A percentile compares a stretch with the other conserved stretches of the same genome.
These are phyloP conservation scores for Drosophila subsilvestris DNA, from an alignment of 2,888 invertebrate genomes.

Conservation along the genomic window DNA sequence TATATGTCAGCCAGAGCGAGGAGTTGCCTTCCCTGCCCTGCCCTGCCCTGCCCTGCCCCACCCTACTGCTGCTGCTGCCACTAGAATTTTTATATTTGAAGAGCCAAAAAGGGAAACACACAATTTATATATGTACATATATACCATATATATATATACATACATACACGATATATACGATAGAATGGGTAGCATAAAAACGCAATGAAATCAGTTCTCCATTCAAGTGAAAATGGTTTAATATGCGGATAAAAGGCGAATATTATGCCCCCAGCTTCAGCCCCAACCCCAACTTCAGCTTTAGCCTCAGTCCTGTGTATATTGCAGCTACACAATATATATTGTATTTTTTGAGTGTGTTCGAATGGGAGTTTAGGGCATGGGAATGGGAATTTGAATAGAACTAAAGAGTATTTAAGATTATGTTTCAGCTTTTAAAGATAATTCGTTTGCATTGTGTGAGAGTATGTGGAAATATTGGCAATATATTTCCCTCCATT, in stretches of 20 bases:
- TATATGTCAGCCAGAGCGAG: conserved; percentile 66
- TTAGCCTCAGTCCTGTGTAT: not conserved
- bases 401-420: too few relatives aligned
- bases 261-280: conserved; percentile 41
- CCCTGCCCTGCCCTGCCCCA: not conserved
- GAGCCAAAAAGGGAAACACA: conserved; percentile 30
- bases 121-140: too few relatives aligned
- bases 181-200: conserved; percentile 47
- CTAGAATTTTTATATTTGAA: conserved; percentile 34
- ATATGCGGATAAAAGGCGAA: conserved; percentile 71
- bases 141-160: too few relatives aligned
- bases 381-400: too few relatives aligned
- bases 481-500: too few relatives aligned
- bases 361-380: too few relatives aligned
- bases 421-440: too few relatives aligned
- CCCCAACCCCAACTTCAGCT: not conserved
- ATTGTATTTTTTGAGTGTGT: not conserved
- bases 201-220: conserved; percentile 64
- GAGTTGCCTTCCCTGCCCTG: not conserved
- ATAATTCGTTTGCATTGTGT: too few relatives aligned
- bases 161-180: not conserved
- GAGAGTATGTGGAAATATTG: too few relatives aligned
- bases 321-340: not conserved
- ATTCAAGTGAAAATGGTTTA: conserved; percentile 74
- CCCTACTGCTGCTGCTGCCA: not conserved